Evolutionary conservation across 1,140 invertebrate genomes (phyloP).

Genomic region (Drosophila parabipectinata): DNA sequence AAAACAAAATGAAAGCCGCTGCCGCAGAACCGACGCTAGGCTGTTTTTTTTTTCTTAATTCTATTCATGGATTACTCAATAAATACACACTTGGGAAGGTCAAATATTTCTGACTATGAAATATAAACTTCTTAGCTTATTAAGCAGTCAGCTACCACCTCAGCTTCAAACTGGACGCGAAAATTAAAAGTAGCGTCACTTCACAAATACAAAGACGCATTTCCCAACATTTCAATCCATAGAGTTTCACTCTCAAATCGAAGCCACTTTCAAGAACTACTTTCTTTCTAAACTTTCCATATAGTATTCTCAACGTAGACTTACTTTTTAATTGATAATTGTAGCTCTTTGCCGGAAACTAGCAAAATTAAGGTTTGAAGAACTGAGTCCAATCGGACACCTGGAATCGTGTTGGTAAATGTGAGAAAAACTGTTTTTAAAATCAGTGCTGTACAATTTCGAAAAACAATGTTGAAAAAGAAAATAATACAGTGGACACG

Average conservation of each 20-base stretch:
- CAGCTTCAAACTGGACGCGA: neutral
- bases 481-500: neutral
- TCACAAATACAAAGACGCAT: conserved; percentile 1
- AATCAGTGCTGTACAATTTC: neutral
- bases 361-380: neutral
- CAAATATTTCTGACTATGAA: neutral
- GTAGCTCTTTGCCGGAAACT: neutral
- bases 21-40: conserved; percentile 50
- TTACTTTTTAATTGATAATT: neutral
- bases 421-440: neutral
- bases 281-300: neutral
- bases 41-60: conserved; percentile 9
- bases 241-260: neutral
- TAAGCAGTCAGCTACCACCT: neutral
- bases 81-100: neutral
- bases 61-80: neutral
- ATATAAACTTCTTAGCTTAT: neutral
- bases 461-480: neutral
- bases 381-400: neutral
- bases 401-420: neutral
- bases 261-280: neutral
- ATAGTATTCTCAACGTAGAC: neutral
- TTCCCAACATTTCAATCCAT: neutral
- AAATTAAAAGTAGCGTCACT: conserved; percentile 3
- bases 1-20: conserved; percentile 80